Conservation (phyloP, 2,113 vertebrate species). For the Formicarius rufipectus region DNA sequence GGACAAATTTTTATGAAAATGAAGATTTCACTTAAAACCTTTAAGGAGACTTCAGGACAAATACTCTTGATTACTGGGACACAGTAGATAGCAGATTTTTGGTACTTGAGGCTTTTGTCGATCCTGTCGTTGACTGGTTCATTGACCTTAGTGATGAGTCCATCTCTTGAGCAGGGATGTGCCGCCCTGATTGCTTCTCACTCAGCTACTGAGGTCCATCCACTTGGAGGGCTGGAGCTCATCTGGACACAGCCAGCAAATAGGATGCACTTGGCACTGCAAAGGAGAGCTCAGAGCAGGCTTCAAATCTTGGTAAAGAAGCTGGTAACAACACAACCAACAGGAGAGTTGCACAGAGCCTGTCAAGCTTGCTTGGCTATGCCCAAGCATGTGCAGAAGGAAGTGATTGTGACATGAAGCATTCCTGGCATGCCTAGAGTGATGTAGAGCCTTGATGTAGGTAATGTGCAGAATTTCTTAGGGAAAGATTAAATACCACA, state of each 20-base stretch:
- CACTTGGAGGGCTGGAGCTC: not conserved
- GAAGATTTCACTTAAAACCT: slow-evolving; percentile 6
- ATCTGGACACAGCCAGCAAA: not conserved
- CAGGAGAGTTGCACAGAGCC: not conserved
- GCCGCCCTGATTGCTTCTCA: not conserved
- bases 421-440: not conserved
- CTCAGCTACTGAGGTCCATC: not conserved
- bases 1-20: not conserved
- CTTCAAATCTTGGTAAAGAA: not conserved
- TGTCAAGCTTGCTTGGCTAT: not conserved
- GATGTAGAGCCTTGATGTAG: not conserved
- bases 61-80: not conserved
- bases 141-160: not conserved
- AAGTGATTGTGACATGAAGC: not conserved
- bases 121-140: not conserved
- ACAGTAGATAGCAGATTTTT: not conserved
- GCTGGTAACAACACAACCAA: not conserved
- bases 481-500: not conserved
- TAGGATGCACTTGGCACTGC: not conserved
- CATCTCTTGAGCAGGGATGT: not conserved
- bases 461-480: not conserved
- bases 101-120: not conserved
- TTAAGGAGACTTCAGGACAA: not conserved
- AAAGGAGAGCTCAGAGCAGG: not conserved
- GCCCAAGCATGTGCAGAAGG: not conserved